Evolutionary conservation across 2,113 vertebrate species (phyloP), one percentile per base, ranked within the genome.

Genomic region (Salvelinus alpinus): DNA sequence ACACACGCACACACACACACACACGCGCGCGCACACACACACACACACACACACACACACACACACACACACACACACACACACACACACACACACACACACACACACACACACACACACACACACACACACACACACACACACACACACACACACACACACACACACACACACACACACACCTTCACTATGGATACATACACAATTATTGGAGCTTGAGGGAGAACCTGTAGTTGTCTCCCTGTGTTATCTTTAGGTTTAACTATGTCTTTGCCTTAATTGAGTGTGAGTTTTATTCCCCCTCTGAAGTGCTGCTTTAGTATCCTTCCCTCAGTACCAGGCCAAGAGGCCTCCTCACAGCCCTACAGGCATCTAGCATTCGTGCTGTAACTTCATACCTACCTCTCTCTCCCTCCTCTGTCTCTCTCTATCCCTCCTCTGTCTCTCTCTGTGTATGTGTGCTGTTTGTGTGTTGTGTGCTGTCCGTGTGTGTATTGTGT

Each of bases 351-450:
- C 73, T 20, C 27, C 12, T 47, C 60, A 13, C 29, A 38, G 14
- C 29, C 22, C 59, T 64, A 8, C 48, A 62, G 59, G 59, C 59
- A 62, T 62, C 59, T n/a, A 62, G 5, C 59, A 62, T 62, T 62
- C 24, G 12, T 22, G 59, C 60, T 60, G 29, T 71, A 31, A 64
- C 38, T 25, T 72, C n/a, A 24, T 29, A 18, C 20, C 5, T 78
- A 47, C 57, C 51, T 69, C 65, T 22, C 57, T 14, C 12, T 65
- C 25, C 31, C 24, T 9, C 38, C 54, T 51, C 71, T 66, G 57
- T 48, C 70, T 69, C 47, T 72, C 74, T 64, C 51, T 77, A 22
- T 47, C 31, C 24, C 22, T 48, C 38, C 25, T 31, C 48, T 31
- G 18, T 59, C 48, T 72, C 24, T 59, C 24, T 31, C 51, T n/a